Evolutionary conservation across 2,888 invertebrate species (phyloP).

Genomic region (Chalcosyrphus nemorum): DNA sequence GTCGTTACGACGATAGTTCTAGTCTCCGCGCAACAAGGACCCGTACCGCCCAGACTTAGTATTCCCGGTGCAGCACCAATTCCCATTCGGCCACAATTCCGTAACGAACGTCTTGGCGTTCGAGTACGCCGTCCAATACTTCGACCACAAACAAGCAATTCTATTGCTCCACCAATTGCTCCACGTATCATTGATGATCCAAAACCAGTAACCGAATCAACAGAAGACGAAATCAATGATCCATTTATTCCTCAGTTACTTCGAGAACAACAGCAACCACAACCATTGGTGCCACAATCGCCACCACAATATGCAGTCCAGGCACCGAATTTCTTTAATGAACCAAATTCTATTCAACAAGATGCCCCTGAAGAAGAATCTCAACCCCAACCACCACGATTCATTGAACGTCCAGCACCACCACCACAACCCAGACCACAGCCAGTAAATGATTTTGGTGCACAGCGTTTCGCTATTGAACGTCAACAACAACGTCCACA

Average conservation of each 20-base stretch:
- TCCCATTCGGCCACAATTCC: slow-evolving; percentile 78
- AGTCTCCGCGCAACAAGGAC: slow-evolving; percentile 83
- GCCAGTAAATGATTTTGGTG: slow-evolving; percentile 77
- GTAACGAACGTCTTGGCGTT: slow-evolving; percentile 76
- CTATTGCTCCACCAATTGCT: slow-evolving; percentile 82
- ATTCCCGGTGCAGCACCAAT: slow-evolving; percentile 86
- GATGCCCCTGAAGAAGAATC: slow-evolving; percentile 81
- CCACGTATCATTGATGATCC: slow-evolving; percentile 81
- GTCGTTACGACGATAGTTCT: slow-evolving; percentile 66
- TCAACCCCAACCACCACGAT: slow-evolving; percentile 77
- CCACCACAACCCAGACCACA: slow-evolving; percentile 74
- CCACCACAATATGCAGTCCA: slow-evolving; percentile 77
- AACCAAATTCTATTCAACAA: slow-evolving; percentile 80
- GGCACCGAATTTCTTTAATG: slow-evolving; percentile 78
- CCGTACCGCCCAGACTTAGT: slow-evolving; percentile 85
- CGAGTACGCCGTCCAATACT: slow-evolving; percentile 82
- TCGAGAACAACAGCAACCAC: slow-evolving; percentile 79
- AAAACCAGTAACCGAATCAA: slow-evolving; percentile 87
- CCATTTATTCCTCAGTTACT: slow-evolving; percentile 83
- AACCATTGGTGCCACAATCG: slow-evolving; percentile 80
- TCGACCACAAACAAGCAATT: slow-evolving; percentile 82
- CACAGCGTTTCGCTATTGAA: slow-evolving; percentile 78
- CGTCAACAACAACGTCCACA: slow-evolving; percentile 75
- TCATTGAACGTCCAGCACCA: slow-evolving; percentile 77
- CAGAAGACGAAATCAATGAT: slow-evolving; percentile 85